Base-by-base conservation (phyloP, 1,140 invertebrate species). In the Drosophila fuyamai region DNA sequence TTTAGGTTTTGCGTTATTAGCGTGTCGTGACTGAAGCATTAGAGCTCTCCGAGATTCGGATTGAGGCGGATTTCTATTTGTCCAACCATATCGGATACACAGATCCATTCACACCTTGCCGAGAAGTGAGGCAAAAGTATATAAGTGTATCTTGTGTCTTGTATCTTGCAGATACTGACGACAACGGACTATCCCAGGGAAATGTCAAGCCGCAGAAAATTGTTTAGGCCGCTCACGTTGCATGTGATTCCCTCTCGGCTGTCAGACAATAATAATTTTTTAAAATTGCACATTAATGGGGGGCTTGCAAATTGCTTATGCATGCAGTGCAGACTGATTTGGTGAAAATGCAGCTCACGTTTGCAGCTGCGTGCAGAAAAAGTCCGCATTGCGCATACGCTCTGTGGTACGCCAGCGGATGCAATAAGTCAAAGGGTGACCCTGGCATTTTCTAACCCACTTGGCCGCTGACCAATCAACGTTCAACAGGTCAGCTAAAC, bases 51-150 rank as follows among this genome's bases (percentile, higher is more conserved):
- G 63, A 67, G 63, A 58, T 68, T 63, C 46, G 61, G 46, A 60
- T 66, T 53, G 46, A 72, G 79, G 81, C 72, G 81, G 76, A 80
- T 84, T 84, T 77, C 78, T 83, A 79, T 79, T 84, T 83, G 76
- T 53, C 46, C 46, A 59, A 67, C 51, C 66, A 70, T 79, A 85
- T 85, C 80, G 81, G 73, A 76, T 74, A 85, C 81, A 81, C 51
- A 44, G 76, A 81, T 86, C 82, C 84, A 86, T 85, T 85, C 81
- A 86, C 81, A 85, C 81, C 76, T 81, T 63, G 68, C 48, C 63
- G 63, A 77, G 66, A 85, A 81, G 23, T 7, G 35, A 48, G 9
- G 18, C 10, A 43, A 8, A 29, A 44, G 43, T 41, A 13, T 27
- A 40, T 16, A 32, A 32, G 38, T 56, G 12, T 47, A 59, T 65